Evolutionary conservation across 2,113 vertebrate genomes (phyloP).

Genomic region (Agelaius tricolor): DNA sequence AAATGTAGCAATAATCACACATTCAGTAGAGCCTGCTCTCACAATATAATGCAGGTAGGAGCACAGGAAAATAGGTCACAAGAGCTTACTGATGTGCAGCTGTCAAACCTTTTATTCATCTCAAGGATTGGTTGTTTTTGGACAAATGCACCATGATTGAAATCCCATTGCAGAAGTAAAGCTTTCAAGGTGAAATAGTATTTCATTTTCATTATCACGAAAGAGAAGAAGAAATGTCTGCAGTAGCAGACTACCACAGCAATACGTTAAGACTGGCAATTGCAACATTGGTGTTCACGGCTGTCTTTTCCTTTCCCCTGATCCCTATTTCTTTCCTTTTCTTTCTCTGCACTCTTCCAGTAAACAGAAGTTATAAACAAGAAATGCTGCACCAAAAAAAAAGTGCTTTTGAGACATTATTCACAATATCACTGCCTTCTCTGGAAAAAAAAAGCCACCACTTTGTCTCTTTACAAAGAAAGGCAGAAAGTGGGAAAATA

Average conservation of each 20-base stretch:
- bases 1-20: background rate
- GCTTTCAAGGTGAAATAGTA: slow-evolving; percentile 46
- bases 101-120: slow-evolving; percentile 45
- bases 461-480: background rate
- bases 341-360: background rate
- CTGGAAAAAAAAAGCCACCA: accelerated
- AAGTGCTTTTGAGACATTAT: background rate
- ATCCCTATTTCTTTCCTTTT: background rate
- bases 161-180: slow-evolving; percentile 22
- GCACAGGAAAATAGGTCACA: background rate
- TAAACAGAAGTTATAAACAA: background rate
- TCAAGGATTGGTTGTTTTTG: slow-evolving; percentile 24
- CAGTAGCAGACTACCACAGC: background rate
- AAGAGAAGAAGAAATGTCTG: slow-evolving; percentile 19
- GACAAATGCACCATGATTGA: slow-evolving; percentile 22
- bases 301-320: background rate
- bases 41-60: background rate
- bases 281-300: background rate
- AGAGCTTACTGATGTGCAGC: background rate
- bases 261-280: background rate
- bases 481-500: background rate
- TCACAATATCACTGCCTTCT: background rate
- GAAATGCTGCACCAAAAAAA: background rate
- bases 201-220: slow-evolving; percentile 39
- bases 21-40: background rate